Percentiles rank a stretch among this genome's conserved stretches.
These are phyloP conservation scores for Apis dorsata DNA, from an alignment of 1,140 invertebrate genomes.

Conservation along the genomic window DNA sequence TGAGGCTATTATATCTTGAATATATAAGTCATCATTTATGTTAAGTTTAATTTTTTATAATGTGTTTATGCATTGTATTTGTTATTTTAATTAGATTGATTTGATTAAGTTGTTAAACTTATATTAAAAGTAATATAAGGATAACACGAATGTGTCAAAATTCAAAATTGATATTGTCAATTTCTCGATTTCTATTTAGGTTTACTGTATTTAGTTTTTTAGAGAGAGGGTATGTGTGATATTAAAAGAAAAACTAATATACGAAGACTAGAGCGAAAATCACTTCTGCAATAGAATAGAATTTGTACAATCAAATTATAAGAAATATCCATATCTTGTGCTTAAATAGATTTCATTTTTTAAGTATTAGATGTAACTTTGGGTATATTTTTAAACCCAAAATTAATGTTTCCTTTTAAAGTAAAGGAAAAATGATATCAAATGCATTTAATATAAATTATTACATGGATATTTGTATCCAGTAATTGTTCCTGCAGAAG, in stretches of 20 bases:
- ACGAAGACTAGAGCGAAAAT: constrained; percentile 63
- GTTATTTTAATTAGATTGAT: constrained; percentile 64
- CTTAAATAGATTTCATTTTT: constrained; percentile 63
- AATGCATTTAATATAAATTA: constrained; percentile 42
- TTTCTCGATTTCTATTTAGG: constrained; percentile 75
- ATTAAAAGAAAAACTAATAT: constrained; percentile 67
- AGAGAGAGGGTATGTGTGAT: constrained; percentile 75
- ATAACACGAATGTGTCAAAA: constrained; percentile 78
- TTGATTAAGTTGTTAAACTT: constrained; percentile 69
- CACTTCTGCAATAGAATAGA: constrained; percentile 63
- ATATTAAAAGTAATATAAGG: constrained; percentile 75
- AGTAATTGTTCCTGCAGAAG: constrained; percentile 64
- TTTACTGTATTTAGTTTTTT: constrained; percentile 77
- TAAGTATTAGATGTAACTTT: constrained; percentile 49
- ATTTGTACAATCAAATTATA: constrained; percentile 58
- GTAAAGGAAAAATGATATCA: constrained; percentile 29
- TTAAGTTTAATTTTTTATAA: constrained; percentile 72
- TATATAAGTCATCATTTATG: constrained; percentile 70
- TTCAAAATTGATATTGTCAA: constrained; percentile 78
- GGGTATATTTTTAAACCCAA: constrained; percentile 31
- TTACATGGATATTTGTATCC: constrained; percentile 40
- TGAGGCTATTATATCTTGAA: constrained; percentile 78
- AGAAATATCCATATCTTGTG: constrained; percentile 10
- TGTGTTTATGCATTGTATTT: constrained; percentile 65
- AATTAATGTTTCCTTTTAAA: constrained; percentile 47